Evolutionary conservation across 1,140 invertebrate genomes (phyloP).

Genomic region (Drosophila nebulosa): DNA sequence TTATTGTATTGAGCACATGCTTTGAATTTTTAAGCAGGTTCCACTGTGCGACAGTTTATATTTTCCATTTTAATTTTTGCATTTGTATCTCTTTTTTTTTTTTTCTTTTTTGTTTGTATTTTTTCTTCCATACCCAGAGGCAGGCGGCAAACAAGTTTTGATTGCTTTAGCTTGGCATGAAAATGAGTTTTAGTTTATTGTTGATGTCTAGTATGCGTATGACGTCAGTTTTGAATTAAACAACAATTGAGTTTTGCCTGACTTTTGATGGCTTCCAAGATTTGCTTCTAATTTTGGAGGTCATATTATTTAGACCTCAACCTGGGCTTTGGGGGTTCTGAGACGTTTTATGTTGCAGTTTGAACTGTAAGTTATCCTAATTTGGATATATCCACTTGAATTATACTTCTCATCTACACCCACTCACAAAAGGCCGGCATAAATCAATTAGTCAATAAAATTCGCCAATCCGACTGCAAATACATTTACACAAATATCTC

Average conservation of each 20-base stretch:
- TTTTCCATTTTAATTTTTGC: constrained; percentile 61
- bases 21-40: constrained; percentile 50
- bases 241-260: constrained; percentile 59
- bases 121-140: constrained; percentile 23
- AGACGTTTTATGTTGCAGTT: constrained; percentile 15
- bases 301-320: constrained; percentile 46
- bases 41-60: constrained; percentile 51
- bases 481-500: constrained; percentile 13
- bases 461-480: constrained; percentile 13
- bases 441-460: constrained; percentile 68
- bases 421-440: constrained; percentile 60
- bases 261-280: constrained; percentile 29
- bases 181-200: constrained; percentile 39
- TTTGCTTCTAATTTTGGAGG: constrained; percentile 48
- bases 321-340: constrained; percentile 2
- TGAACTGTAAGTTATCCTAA: constrained; percentile 14
- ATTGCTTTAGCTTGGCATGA: constrained; percentile 55
- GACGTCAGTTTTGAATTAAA: constrained; percentile 67
- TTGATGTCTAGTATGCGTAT: constrained; percentile 35
- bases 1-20: constrained; percentile 18
- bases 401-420: constrained; percentile 39
- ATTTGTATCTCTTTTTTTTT: constrained; percentile 62
- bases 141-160: constrained; percentile 69
- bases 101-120: constrained; percentile 58
- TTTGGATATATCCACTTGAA: constrained; percentile 42